Base-by-base conservation (phyloP, 2,113 vertebrate genomes). In the Guaruba guarouba region DNA sequence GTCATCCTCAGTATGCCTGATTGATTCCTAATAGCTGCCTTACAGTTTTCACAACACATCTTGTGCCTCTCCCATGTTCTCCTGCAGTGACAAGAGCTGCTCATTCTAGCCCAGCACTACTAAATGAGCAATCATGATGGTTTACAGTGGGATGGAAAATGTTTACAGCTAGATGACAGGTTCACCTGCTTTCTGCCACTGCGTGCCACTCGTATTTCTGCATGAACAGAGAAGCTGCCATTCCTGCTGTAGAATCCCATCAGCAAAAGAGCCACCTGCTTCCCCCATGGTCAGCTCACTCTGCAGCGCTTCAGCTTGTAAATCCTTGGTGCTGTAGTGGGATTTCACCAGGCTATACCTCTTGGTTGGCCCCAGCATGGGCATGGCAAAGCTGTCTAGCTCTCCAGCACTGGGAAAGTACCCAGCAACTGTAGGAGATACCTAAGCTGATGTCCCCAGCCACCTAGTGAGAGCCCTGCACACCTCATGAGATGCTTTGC, bases 71-170 rank as follows among this genome's bases (percentile, higher is more conserved):
- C 37, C 20, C 31, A 1, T 83, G 70, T 68, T 52, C 44, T 59
- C 7, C 2, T 25, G 17, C 57, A 64, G 64, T 1, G 0, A n/a
- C n/a, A 54, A 5, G 48, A n/a, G 31, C 43, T 48, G 17, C 25
- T 71, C 8, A 1, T 35, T 93, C 84, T 73, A 79, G 29, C 27
- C 35, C 48, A 52, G 23, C 48, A 22, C 29, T 66, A 18, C 62
- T 55, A 33, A 68, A 3, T 23, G 27, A 83, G 28, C 31, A 46
- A 43, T 51, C 28, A 28, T 4, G 17, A 15, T 73, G 28, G 68
- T 73, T 80, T 77, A 64, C 68, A 80, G 2, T 7, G 24, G 46
- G 27, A 28, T 83, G 71, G n/a, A 67, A 90, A 81, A 69, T 0
- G 0, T 43, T 74, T 86, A 24, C 33, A 44, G 20, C 44, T 54